A percentile compares a stretch with the other conserved stretches of the same genome.
Evolutionary conservation across 2,113 vertebrate genomes (phyloP).

Genomic region (Miniopterus natalensis): DNA sequence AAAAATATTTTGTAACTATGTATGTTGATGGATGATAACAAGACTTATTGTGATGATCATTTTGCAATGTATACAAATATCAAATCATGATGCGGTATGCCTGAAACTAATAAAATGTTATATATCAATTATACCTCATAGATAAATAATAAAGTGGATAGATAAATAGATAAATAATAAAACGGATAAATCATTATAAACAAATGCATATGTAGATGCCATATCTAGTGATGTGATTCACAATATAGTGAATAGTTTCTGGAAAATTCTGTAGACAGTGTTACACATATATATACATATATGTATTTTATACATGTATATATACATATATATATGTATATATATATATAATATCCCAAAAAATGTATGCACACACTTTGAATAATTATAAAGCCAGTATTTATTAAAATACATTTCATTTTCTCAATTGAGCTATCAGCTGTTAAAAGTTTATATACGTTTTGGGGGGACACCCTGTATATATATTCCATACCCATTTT

Average conservation of each 20-base stretch:
- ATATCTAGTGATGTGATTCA: neutral
- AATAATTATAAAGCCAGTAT: no score
- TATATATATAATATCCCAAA: no score
- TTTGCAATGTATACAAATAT: neutral
- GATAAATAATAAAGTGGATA: neutral
- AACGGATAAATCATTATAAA: neutral
- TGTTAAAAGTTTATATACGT: no score
- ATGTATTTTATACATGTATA: no score
- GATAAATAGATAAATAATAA: neutral
- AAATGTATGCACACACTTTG: no score
- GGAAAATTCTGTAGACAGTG: neutral
- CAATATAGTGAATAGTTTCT: neutral
- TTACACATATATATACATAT: neutral
- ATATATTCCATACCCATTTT: neutral
- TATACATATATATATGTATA: no score
- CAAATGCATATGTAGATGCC: neutral
- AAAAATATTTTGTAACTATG: neutral
- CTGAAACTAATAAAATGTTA: neutral
- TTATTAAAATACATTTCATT: no score
- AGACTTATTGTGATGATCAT: neutral
- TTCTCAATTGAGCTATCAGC: no score
- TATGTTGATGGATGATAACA: neutral
- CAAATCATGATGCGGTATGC: neutral
- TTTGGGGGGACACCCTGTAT: neutral
- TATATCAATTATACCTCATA: no score